A percentile compares a stretch with the other conserved stretches of the same genome.
These are phyloP conservation scores for zebrafish (Danio rerio) DNA, from an alignment of 2,113 vertebrate species.

Conservation along the genomic window GRCz12tu NC_133200.1:33299501-33300000, in stretches of 20 bases:
- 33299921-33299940: constrained; percentile 14
- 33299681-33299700: constrained; percentile 10
- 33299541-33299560: neutral
- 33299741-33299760: constrained; percentile 24
- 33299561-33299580: neutral
- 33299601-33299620: neutral
- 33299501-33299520: no score
- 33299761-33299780: constrained; percentile 34
- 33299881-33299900: neutral
- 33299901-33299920: constrained; percentile 37
- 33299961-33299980: constrained; percentile 2
- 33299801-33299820: constrained; percentile 36
- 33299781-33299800: constrained; percentile 27
- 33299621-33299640: neutral
- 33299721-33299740: constrained; percentile 19
- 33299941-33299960: constrained; percentile 13
- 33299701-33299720: constrained; percentile 36
- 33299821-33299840: neutral
- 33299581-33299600: neutral
- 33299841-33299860: constrained; percentile 27
- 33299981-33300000: constrained; percentile 29
- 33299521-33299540: neutral
- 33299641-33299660: neutral
- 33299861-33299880: constrained; percentile 31
- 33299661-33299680: neutral